Base-by-base conservation (phyloP, 1,140 invertebrate genomes). In the Drosophila kohkoa region DNA sequence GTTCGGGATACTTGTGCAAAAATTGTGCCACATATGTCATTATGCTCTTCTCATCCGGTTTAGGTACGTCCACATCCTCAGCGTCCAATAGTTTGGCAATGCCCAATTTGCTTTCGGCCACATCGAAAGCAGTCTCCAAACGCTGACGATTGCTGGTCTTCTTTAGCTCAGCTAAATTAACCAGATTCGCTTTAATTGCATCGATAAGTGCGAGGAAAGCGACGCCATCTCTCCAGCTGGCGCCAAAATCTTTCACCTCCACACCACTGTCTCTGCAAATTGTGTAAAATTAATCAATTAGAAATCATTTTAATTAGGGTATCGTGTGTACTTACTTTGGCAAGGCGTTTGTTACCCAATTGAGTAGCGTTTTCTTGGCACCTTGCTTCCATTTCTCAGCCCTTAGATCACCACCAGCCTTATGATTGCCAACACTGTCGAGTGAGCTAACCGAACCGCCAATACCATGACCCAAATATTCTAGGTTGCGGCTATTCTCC, bases 21-120 rank as follows among this genome's bases (percentile, higher is more conserved):
- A 99, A 99, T 94, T 99, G 98, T 41, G 99, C 98, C 46, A 99
- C 98, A 93, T 99, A 99, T 30, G 99, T 99, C 98, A 99, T 99
- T 75, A 99, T 98, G 35, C 98, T 99, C 93, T 98, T 98, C 92
- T 99, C 99, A 93, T 99, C 99, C 6, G 99, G 99, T 90, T 97
- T 97, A 11, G 97, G 96, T 10, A 99, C 98, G 93, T 99, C 98
- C 28, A 99, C 98, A 93, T 99, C 99, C 94, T 99, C 98, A 30
- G 98, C 96, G 93, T 99, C 98, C 20, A 99, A 93, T 8, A 99
- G 94, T 81, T 96, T 94, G n/a, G 98, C 96, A 79, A 99, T 99
- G 49, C 98, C 98, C 13, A 99, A 93, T 89, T 99, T 96, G 54
- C 93, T 94, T 93, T 99, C 98, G 43, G 99, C 99, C 10, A 98